Base-by-base conservation (phyloP, 2,888 invertebrate genomes). In the Athalia rosae region DNA sequence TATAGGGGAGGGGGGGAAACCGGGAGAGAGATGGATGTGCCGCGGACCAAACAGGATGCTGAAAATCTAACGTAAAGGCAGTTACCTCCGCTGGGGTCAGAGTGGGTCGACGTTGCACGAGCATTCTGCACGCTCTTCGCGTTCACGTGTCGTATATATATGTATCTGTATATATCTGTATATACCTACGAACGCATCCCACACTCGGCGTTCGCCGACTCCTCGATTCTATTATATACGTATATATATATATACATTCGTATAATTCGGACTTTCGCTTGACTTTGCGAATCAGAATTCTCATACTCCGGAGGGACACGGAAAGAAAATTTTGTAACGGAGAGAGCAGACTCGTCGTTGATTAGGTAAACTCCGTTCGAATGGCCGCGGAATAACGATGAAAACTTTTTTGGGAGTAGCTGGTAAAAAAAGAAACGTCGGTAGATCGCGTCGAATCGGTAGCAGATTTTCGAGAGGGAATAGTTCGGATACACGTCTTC, bases 121-220 rank as follows among this genome's bases (percentile, higher is more conserved):
- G 79, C 82, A 84, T 84, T 85, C 84, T 83, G 84, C 84, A 83
- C 83, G 83, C 80, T 85, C 82, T 81, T 83, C 82, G 76, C 83
- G 81, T 28, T 2, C 28, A 28, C 28, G n/a, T n/a, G 28, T 28
- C n/a, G 28, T 28, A 1, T 28, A 28, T 28, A 28, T 28, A 28
- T 28, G 28, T 28, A n/a, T n/a, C n/a, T 28, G 28, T 28, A 1
- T 28, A 28, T 28, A 28, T 28, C 28, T 28, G 28, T 28, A n/a
- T n/a, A 28, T 28, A 28, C 28, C 28, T 81, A 84, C 80, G 82
- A 83, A 82, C 81, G 82, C 83, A 83, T 84, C 84, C 82, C 78
- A 82, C 81, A 79, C 8, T 11, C 74, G 45, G 50, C 48, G n/a
- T 41, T 61, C 3, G 74, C 61, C 61, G 74, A 74, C 74, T 74